Base-by-base conservation (phyloP, 2,113 vertebrate species). In the Pipra filicauda region DNA sequence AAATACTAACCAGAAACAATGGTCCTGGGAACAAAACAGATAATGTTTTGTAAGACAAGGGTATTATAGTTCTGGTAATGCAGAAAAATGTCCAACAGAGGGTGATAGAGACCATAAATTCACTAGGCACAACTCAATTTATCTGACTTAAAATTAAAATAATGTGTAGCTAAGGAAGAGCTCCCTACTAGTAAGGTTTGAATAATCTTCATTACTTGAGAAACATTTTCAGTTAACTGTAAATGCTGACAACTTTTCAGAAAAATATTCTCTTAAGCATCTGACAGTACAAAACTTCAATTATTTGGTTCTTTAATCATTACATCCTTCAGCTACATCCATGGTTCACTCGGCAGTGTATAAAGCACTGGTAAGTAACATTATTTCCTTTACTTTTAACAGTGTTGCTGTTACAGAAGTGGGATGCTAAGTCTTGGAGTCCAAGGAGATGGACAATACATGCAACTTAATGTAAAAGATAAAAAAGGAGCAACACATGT, bases 21-120 rank as follows among this genome's bases (percentile, higher is more conserved):
- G 9, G 17, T 62, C 31, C 39, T 31, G 46, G 35, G 26, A 62
- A 48, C 27, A 74, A 88, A 83, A 28, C 6, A 67, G 15, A 33
- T 20, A 3, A 12, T 19, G 4, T n/a, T 61, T 79, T 76, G 73
- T 69, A 48, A 75, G 22, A 62, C 6, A 26, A 41, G 37, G 7
- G 10, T 58, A 28, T 49, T n/a, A 44, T 5, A 80, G 21, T n/a
- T 80, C 33, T n/a, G 57, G 70, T 52, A 94, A 80, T 78, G 61
- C 49, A 91, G 62, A 21, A 78, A 74, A n/a, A 52, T 10, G 73
- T 69, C 96, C 96, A 96, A 81, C 46, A 97, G 96, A 96, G 95
- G 92, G 93, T 54, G 88, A 86, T 4, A 95, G 44, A 96, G 95
- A 96, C 95, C 76, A 93, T 1, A 52, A 22, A 64, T 58, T 33